Evolutionary conservation across 2,113 vertebrate species (phyloP).

Genomic region (Corythornis cristatus): DNA sequence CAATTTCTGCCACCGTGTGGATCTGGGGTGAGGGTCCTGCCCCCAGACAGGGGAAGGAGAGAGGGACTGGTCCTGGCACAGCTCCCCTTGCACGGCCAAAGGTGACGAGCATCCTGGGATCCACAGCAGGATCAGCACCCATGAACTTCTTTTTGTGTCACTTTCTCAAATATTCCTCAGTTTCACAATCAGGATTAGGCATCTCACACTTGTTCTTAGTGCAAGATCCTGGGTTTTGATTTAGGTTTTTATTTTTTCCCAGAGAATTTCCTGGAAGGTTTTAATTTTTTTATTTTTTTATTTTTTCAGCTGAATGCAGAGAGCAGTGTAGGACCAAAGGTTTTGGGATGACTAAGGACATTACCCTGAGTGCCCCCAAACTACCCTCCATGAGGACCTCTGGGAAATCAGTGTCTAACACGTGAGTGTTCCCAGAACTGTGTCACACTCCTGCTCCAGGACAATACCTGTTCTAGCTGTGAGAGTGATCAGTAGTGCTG

Average conservation of each 20-base stretch:
- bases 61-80: background rate
- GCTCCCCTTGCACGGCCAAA: background rate
- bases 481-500: background rate
- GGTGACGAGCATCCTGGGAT: background rate
- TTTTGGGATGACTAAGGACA: background rate
- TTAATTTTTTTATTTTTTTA: background rate
- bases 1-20: background rate
- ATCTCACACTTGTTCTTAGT: background rate
- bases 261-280: background rate
- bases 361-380: background rate
- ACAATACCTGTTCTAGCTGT: background rate
- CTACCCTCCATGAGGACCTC: background rate
- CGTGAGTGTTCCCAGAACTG: background rate
- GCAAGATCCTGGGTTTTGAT: background rate
- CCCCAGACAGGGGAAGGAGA: background rate
- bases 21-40: background rate
- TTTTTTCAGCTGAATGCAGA: background rate
- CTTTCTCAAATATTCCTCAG: background rate
- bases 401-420: too few relatives aligned
- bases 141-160: background rate
- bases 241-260: background rate
- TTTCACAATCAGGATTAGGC: background rate
- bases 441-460: background rate
- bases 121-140: background rate
- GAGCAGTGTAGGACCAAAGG: background rate